Percentiles rank a stretch among this genome's conserved stretches.
These are phyloP conservation scores for Rhagonycha lutea DNA, from an alignment of 2,888 invertebrate genomes.

Conservation along the genomic window DNA sequence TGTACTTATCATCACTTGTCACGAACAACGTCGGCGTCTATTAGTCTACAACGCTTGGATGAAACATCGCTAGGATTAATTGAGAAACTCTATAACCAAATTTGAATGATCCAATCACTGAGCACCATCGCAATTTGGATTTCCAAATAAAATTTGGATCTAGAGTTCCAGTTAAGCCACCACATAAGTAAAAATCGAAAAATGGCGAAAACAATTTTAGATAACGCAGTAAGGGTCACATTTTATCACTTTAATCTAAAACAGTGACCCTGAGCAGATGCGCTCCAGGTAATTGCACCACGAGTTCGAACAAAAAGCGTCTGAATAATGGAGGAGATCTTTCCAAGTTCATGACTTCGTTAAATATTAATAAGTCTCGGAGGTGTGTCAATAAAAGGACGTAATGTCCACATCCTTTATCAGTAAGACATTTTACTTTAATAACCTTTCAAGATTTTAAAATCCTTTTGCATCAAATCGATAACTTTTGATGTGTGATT, in stretches of 20 bases:
- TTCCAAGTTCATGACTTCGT: conserved; percentile 33
- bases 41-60: conserved; percentile 13
- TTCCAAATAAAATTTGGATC: background rate
- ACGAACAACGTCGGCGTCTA: conserved; percentile 24
- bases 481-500: background rate
- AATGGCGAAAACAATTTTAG: conserved; percentile 25
- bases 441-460: background rate
- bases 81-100: conserved; percentile 18
- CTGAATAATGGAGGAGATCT: conserved; percentile 39
- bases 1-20: conserved; percentile 27
- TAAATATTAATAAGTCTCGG: conserved; percentile 30
- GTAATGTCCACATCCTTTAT: background rate
- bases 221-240: conserved; percentile 26
- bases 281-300: conserved; percentile 40
- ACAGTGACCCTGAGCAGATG: conserved; percentile 38
- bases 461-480: background rate
- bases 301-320: conserved; percentile 37
- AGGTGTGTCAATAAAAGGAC: background rate
- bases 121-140: background rate
- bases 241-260: conserved; percentile 38
- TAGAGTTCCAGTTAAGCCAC: background rate
- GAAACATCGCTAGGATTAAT: conserved; percentile 20
- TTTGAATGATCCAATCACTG: conserved; percentile 1
- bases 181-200: conserved; percentile 7
- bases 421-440: background rate